Evolutionary conservation across 2,888 invertebrate genomes (phyloP).

Genomic region (Dynastes tityus): DNA sequence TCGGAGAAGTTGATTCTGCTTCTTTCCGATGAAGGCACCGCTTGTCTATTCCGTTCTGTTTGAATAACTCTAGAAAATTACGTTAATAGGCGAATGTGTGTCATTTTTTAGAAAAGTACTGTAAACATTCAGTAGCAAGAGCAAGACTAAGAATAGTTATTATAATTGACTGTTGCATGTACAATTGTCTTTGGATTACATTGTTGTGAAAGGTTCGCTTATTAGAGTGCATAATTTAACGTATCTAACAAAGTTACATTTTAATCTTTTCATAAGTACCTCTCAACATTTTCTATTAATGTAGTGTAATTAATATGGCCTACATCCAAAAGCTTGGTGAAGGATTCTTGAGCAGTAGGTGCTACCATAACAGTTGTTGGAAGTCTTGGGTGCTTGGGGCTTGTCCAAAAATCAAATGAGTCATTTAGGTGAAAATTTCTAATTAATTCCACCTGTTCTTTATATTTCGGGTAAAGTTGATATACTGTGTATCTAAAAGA

Average conservation of each 20-base stretch:
- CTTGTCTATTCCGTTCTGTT: constrained; percentile 45
- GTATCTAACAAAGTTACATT: too few species aligned
- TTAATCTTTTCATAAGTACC: constrained; percentile 60
- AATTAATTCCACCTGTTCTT: constrained; percentile 32
- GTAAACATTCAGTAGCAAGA: too few species aligned
- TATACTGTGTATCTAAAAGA: constrained; percentile 46
- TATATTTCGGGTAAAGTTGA: constrained; percentile 27
- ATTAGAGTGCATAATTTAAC: too few species aligned
- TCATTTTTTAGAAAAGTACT: too few species aligned
- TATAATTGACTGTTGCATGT: too few species aligned
- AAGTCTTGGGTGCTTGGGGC: constrained; percentile 66
- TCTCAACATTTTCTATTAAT: constrained; percentile 71
- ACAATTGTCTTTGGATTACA: too few species aligned
- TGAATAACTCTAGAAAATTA: constrained; percentile 38
- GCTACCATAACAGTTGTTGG: constrained; percentile 70
- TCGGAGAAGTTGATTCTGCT: constrained; percentile 67
- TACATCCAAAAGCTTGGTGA: constrained; percentile 65
- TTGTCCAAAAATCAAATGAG: constrained; percentile 65
- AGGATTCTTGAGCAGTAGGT: constrained; percentile 65
- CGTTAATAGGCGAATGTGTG: not conserved
- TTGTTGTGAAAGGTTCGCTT: too few species aligned
- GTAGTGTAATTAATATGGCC: constrained; percentile 68
- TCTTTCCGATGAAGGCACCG: constrained; percentile 67
- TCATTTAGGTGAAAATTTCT: constrained; percentile 56
- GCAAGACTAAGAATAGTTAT: too few species aligned